These are phyloP conservation scores for Sprattus sprattus DNA, from an alignment of 2,113 vertebrate species.

Conservation along the genomic window DNA sequence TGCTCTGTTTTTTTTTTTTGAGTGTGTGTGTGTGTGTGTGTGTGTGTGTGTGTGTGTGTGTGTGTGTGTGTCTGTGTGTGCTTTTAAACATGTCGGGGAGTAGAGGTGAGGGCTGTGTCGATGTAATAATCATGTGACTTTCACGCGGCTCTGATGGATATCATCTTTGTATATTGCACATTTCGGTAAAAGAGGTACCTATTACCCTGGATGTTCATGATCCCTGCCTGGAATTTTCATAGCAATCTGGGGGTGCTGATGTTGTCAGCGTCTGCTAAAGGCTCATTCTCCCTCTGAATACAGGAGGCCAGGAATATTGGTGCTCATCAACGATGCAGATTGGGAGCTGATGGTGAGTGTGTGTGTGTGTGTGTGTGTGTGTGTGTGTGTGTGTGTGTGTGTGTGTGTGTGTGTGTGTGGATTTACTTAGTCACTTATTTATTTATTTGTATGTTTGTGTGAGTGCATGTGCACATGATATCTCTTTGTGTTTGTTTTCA, in stretches of 20 bases:
- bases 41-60: not conserved
- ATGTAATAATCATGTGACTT: not conserved
- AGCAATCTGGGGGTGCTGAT: not conserved
- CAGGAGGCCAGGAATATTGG: slow-evolving; percentile 96
- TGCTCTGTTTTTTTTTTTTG: not conserved
- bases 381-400: slow-evolving; percentile 18
- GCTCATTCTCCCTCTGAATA: slow-evolving; percentile 38
- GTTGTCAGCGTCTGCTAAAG: not conserved
- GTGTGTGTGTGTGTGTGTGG: not conserved
- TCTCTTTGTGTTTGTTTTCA: too few relatives aligned
- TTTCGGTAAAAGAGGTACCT: not conserved
- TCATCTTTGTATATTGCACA: not conserved
- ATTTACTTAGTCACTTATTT: not conserved
- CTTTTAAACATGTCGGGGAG: not conserved
- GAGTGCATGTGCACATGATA: slow-evolving; percentile 2
- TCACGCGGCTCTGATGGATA: not conserved
- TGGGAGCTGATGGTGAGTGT: slow-evolving; percentile 96
- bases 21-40: slow-evolving; percentile 1
- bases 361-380: slow-evolving; percentile 31
- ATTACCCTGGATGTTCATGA: not conserved
- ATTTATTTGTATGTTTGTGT: slow-evolving; percentile 11
- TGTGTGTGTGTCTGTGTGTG: not conserved
- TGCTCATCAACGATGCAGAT: slow-evolving; percentile 96
- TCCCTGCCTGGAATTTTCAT: not conserved
- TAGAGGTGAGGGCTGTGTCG: not conserved